phyloP scores from a whole-genome alignment of 2,113 vertebrate species.

The Dermatemys mawii region DNA sequence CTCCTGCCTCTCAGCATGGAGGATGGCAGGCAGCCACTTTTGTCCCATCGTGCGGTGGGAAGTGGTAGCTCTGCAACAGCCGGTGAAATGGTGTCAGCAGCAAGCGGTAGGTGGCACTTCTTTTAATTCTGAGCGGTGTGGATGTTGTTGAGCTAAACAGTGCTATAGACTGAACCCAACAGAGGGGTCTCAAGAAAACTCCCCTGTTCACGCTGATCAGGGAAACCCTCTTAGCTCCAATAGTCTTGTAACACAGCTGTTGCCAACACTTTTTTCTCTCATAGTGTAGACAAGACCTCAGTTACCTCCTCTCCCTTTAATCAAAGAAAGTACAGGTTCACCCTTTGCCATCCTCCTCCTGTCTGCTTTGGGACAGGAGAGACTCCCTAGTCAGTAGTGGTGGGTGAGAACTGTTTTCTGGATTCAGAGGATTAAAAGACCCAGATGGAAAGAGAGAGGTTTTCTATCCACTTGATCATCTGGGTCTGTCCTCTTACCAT shows the following conservation, averaged over 20 bases:
- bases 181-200: not conserved
- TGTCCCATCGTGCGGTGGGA: not conserved
- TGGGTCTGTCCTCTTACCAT: not conserved
- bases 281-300: not conserved
- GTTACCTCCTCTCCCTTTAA: not conserved
- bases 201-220: not conserved
- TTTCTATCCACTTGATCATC: not conserved
- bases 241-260: not conserved
- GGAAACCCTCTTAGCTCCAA: not conserved
- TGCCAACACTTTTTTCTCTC: not conserved
- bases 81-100: not conserved
- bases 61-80: not conserved
- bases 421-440: not conserved
- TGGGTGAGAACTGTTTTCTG: not conserved
- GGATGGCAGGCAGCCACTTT: not conserved
- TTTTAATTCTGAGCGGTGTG: not conserved
- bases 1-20: not conserved
- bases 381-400: not conserved
- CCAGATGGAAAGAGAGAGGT: not conserved
- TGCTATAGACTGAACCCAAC: not conserved
- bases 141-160: not conserved
- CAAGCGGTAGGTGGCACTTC: not conserved
- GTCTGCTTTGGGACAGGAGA: not conserved
- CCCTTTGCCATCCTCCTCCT: not conserved
- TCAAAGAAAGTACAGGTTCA: not conserved